phyloP scores from a whole-genome alignment of 2,113 vertebrate species.

The Progne subis region DNA sequence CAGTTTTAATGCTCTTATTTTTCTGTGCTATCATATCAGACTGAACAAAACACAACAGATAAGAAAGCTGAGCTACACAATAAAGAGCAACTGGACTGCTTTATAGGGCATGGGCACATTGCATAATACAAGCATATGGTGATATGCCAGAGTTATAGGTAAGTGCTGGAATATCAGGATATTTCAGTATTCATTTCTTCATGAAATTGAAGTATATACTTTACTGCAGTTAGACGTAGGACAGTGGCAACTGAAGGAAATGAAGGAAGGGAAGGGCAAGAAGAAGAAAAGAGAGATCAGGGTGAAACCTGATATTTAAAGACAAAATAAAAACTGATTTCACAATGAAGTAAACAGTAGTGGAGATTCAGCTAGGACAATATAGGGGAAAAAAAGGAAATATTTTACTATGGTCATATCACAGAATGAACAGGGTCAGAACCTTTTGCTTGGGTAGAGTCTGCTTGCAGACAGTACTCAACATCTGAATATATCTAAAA shows the following conservation, averaged over 20 bases:
- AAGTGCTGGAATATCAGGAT: background rate
- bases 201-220: background rate
- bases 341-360: background rate
- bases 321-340: background rate
- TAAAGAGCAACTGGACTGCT: background rate
- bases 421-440: background rate
- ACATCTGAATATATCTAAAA: background rate
- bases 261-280: background rate
- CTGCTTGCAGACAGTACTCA: background rate
- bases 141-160: background rate
- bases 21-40: background rate
- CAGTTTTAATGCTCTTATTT: background rate
- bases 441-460: background rate
- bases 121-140: background rate
- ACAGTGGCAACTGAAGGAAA: background rate
- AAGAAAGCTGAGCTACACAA: background rate
- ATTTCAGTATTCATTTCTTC: background rate
- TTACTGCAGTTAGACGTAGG: background rate
- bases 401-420: background rate
- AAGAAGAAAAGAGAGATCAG: background rate
- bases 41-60: background rate
- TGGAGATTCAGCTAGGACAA: background rate
- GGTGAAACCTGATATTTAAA: background rate
- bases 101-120: background rate
- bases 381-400: background rate